phyloP scores from a whole-genome alignment of 1,140 invertebrate genomes.

The Drosophila quadrilineata region DNA sequence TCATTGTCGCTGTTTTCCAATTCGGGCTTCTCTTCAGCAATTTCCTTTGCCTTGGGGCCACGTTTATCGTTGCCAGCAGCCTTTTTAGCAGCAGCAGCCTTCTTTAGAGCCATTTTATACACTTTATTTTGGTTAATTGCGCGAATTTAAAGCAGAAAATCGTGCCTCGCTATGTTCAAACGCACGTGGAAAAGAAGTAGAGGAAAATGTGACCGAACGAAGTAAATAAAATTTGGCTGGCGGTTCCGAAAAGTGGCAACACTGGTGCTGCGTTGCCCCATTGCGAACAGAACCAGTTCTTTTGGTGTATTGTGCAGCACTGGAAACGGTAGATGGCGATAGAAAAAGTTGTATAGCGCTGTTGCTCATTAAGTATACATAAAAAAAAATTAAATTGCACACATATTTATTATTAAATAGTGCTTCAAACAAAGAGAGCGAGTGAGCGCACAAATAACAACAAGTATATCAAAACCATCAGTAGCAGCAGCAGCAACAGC shows the following conservation, averaged over 20 bases:
- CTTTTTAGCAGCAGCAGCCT: constrained; percentile 41
- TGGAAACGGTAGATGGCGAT: constrained; percentile 45
- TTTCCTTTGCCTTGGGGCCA: constrained; percentile 26
- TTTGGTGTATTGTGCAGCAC: constrained; percentile 11
- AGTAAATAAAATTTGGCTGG: not conserved
- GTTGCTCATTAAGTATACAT: constrained; percentile 65
- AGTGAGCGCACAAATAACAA: constrained; percentile 9
- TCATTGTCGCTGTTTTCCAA: constrained; percentile 47
- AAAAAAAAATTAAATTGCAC: constrained; percentile 70
- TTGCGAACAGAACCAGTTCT: constrained; percentile 18
- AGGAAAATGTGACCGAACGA: constrained; percentile 12
- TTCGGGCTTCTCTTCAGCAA: constrained; percentile 39
- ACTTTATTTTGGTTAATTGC: not conserved
- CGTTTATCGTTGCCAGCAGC: constrained; percentile 29
- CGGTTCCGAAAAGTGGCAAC: constrained; percentile 8
- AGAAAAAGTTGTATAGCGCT: constrained; percentile 43
- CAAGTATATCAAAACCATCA: constrained; percentile 5
- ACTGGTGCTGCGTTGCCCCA: not conserved
- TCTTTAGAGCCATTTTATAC: constrained; percentile 53
- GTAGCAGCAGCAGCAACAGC: constrained; percentile 19
- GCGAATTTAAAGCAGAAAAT: constrained; percentile 4
- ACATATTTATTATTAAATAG: constrained; percentile 54
- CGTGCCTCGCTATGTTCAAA: constrained; percentile 20
- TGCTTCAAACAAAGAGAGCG: constrained; percentile 37
- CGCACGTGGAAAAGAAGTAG: constrained; percentile 50